Conservation (phyloP, 2,113 vertebrate species). For the Nerophis ophidion region DNA sequence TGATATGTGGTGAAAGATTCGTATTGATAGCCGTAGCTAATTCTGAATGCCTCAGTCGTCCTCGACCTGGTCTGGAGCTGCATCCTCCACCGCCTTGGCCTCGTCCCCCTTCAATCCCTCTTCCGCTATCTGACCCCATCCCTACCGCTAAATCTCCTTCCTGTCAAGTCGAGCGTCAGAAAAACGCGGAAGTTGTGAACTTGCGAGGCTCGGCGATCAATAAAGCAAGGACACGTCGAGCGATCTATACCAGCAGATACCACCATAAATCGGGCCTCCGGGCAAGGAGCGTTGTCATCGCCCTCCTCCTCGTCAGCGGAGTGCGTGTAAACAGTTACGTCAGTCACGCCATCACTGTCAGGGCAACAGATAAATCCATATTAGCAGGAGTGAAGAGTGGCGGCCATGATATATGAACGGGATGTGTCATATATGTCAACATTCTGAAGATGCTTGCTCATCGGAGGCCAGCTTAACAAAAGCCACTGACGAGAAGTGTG, state of each 20-base stretch:
- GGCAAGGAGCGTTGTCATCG: conserved; percentile 40
- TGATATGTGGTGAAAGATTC: conserved; percentile 20
- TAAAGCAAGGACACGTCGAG: conserved; percentile 72
- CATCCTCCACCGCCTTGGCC: conserved; percentile 31
- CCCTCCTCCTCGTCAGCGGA: conserved; percentile 40
- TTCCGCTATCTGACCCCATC: conserved; percentile 70
- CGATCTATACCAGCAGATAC: conserved; percentile 59
- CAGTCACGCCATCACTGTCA: conserved; percentile 60
- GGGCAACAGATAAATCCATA: conserved; percentile 70
- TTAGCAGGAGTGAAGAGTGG: conserved; percentile 63
- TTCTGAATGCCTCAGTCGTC: conserved; percentile 63
- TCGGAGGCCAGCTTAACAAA: conserved; percentile 38
- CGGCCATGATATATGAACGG: conserved; percentile 62
- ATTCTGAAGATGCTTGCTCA: conserved; percentile 48
- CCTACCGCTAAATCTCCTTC: conserved; percentile 67
- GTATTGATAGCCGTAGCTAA: conserved; percentile 46
- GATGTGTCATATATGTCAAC: conserved; percentile 58
- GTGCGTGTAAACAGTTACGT: conserved; percentile 66
- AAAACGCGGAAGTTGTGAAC: conserved; percentile 73
- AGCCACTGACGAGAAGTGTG: conserved; percentile 47
- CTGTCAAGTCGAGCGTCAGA: conserved; percentile 67
- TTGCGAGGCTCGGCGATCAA: conserved; percentile 71
- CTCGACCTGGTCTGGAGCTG: conserved; percentile 46
- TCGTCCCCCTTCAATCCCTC: conserved; percentile 37
- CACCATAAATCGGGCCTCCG: conserved; percentile 64